Evolutionary conservation across 1,140 invertebrate species (phyloP), one percentile per base, ranked within the genome.

Genomic region (Drosophila bipectinata): DNA sequence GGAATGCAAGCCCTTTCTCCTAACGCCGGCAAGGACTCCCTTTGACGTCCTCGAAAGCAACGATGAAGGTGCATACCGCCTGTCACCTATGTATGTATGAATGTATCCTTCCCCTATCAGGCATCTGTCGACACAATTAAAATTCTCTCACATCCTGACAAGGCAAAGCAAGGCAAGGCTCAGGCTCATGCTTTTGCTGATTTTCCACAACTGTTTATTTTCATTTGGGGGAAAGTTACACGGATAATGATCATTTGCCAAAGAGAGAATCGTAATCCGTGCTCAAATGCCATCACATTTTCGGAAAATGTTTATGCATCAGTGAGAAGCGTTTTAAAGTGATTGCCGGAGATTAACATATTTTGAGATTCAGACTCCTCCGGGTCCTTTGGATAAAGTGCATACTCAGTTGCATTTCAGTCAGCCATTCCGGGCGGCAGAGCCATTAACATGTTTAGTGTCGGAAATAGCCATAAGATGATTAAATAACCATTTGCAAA

Each of bases 51-150:
- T 77, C 59, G 48, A 34, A 8, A 34, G 49, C 52, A 34, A 49
- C 44, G 18, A 34, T 51, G 45, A 49, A 53, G 58, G 41, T 44
- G 41, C 41, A 44, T 18, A 14, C 41, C 41, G 41, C n/a, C 41
- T 18, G 41, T 44, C 41, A 60, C 57, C 63, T 66, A 56, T 44
- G 24, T 7, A 56, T 10, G 41, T 18, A 44, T 44, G 7, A 1
- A n/a, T 15, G n/a, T 4, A 7, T 4, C 44, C 68, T 34, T 21
- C 8, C 15, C 26, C 37, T 21, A 26, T 2, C 21, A 10, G 34
- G n/a, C 15, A 64, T 80, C 60, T 56, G 48, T 49, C 21, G 10
- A 52, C 47, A 66, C 81, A 81, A 85, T 87, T 87, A 87, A 85
- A 87, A 78, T 78, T 63, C 64, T 34, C 48, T 63, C 64, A 34